Conservation (phyloP, 2,113 vertebrate species). For the rabbit (Oryctolagus cuniculus) region mOryCun1.1 NC_091437.1:5073001-5073500, state of each 20-base stretch:
- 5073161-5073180: background rate
- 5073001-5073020: too few species aligned
- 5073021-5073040: too few species aligned
- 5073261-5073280: slow-evolving; percentile 23
- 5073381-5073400: background rate
- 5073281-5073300: background rate
- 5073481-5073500: background rate
- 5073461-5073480: background rate
- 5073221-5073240: background rate
- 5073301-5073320: background rate
- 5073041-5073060: too few species aligned
- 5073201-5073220: background rate
- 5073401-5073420: background rate
- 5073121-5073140: background rate
- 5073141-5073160: slow-evolving; percentile 1
- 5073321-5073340: background rate
- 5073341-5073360: background rate
- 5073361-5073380: background rate
- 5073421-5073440: background rate
- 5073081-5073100: too few species aligned
- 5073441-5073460: background rate
- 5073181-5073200: background rate
- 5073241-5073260: background rate
- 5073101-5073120: too few species aligned
- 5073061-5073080: too few species aligned